Evolutionary conservation across 2,113 vertebrate genomes (phyloP).

Genomic region (Panthera uncia): DNA sequence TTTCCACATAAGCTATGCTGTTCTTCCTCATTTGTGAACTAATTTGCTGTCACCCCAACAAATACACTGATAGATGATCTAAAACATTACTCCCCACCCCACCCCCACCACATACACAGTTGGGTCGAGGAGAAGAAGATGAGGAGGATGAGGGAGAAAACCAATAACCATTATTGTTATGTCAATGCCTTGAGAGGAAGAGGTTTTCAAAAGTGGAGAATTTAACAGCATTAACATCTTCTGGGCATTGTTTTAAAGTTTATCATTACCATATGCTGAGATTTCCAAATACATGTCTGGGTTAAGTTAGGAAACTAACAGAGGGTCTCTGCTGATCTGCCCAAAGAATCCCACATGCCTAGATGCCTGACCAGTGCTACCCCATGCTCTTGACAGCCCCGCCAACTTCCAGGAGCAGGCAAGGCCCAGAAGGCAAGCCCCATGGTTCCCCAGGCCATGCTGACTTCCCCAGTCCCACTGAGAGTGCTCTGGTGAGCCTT

Average conservation of each 20-base stretch:
- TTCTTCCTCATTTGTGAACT: background rate
- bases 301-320: background rate
- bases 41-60: background rate
- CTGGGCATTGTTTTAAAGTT: constrained; percentile 44
- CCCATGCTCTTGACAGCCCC: background rate
- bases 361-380: background rate
- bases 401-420: background rate
- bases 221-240: constrained; percentile 42
- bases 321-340: constrained; percentile 5
- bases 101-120: background rate
- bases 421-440: fast-evolving
- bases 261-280: constrained; percentile 40
- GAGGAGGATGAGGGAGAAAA: background rate
- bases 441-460: background rate
- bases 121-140: background rate
- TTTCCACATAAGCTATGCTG: background rate
- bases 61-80: background rate
- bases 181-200: background rate
- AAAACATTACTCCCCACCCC: background rate
- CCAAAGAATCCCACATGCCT: background rate
- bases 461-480: too few relatives aligned
- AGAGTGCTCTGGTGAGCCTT: too few relatives aligned
- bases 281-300: background rate
- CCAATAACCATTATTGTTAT: background rate
- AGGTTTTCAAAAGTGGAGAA: background rate